Conservation (phyloP, 2,113 vertebrate genomes). For the Chrysemys picta region DNA sequence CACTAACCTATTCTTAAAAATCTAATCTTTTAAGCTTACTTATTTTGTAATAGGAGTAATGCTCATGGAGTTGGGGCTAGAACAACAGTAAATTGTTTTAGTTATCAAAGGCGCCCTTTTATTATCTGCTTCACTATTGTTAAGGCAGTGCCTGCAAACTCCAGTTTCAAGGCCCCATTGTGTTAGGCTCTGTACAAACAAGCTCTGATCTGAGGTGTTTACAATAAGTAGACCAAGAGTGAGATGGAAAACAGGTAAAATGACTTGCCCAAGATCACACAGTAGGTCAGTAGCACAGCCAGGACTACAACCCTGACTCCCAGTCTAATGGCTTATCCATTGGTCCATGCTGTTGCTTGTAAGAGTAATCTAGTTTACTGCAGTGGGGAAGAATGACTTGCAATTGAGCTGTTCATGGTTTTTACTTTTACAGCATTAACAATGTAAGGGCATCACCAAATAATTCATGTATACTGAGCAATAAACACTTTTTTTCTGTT, state of each 20-base stretch:
- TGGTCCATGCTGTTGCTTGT: not conserved
- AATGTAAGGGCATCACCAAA: slow-evolving; percentile 9
- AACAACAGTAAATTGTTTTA: not conserved
- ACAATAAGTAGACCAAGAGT: not conserved
- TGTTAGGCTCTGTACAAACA: not conserved
- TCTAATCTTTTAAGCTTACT: too few species aligned
- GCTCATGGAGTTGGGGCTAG: not conserved
- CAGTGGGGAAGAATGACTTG: not conserved
- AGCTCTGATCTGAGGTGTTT: not conserved
- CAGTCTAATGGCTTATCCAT: not conserved
- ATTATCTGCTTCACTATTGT: not conserved
- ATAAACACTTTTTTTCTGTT: slow-evolving; percentile 28
- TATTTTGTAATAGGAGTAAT: too few species aligned
- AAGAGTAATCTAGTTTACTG: not conserved
- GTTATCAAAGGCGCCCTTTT: too few species aligned
- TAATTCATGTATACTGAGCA: slow-evolving; percentile 52
- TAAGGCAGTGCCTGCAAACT: not conserved
- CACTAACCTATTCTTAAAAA: too few species aligned
- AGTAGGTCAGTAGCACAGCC: not conserved
- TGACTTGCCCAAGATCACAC: not conserved
- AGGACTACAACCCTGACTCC: not conserved
- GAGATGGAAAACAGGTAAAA: not conserved
- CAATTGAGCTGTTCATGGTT: not conserved
- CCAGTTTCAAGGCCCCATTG: not conserved
- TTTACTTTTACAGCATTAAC: slow-evolving; percentile 45